Percentiles rank a stretch among this genome's conserved stretches.
phyloP scores from a whole-genome alignment of 2,888 invertebrate species.

The Conus canariensis region DNA sequence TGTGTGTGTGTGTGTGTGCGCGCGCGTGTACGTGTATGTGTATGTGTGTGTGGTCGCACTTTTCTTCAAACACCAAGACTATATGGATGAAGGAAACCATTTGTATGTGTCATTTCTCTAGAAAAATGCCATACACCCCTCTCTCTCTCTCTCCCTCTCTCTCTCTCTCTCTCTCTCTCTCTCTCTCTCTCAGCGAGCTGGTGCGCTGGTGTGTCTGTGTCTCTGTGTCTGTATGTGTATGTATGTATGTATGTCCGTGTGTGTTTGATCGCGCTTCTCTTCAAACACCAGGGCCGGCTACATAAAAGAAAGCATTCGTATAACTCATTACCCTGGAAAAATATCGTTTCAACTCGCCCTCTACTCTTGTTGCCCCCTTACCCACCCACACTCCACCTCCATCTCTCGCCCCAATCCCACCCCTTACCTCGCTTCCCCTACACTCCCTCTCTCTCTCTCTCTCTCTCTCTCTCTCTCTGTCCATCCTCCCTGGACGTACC shows the following conservation, averaged over 20 bases:
- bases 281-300: neutral
- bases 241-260: neutral
- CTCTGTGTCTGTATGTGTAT: neutral
- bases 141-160: constrained; percentile 9
- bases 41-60: neutral
- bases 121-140: neutral
- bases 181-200: neutral
- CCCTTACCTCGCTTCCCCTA: neutral
- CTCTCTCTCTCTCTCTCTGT: constrained; percentile 9
- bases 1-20: neutral
- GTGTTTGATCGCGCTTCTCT: neutral
- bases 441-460: neutral
- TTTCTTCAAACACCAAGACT: neutral
- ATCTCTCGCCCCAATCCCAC: neutral
- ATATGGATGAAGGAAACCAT: too few species aligned
- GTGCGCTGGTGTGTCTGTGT: constrained; percentile 3
- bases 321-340: neutral
- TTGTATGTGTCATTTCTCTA: neutral
- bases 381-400: neutral
- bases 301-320: too few species aligned
- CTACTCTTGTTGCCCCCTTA: neutral
- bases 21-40: neutral
- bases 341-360: neutral
- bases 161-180: constrained; percentile 21
- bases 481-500: neutral